Conservation (phyloP, 64 coral and sea anemone species). For the Platygyra sinensis region DNA sequence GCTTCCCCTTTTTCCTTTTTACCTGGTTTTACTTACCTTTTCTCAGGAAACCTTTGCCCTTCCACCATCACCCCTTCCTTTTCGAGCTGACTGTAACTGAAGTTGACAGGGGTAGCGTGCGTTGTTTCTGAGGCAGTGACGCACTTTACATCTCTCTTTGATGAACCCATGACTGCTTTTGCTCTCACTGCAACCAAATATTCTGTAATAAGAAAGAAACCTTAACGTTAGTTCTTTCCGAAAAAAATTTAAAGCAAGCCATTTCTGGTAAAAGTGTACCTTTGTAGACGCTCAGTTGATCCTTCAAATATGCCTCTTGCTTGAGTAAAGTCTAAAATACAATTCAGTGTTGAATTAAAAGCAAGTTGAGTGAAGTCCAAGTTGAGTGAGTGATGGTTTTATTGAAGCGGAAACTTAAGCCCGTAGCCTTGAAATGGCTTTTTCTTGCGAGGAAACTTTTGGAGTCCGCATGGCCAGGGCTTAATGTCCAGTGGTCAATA, state of each 20-base stretch:
- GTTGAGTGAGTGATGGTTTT: too few relatives aligned
- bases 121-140: conserved; percentile 18
- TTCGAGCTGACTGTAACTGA: conserved; percentile 60
- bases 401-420: too few relatives aligned
- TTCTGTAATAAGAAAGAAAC: conserved; percentile 32
- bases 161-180: conserved; percentile 56
- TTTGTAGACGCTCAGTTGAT: conserved; percentile 61
- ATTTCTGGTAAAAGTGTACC: conserved; percentile 8
- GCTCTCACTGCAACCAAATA: conserved; percentile 59
- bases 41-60: conserved; percentile 35
- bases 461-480: too few relatives aligned
- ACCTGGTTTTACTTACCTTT: conserved; percentile 15
- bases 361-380: too few relatives aligned
- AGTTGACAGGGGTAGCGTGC: background rate
- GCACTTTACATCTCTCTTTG: conserved; percentile 41
- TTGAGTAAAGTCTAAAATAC: conserved; percentile 35
- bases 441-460: too few relatives aligned
- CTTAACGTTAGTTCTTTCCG: background rate
- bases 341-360: background rate
- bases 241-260: background rate
- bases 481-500: too few relatives aligned
- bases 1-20: background rate
- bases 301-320: conserved; percentile 50
- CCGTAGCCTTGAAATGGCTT: too few relatives aligned
- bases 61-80: conserved; percentile 61